These are phyloP conservation scores for Ectemnius cavifrons DNA, from an alignment of 2,888 invertebrate species.

Conservation along the genomic window DNA sequence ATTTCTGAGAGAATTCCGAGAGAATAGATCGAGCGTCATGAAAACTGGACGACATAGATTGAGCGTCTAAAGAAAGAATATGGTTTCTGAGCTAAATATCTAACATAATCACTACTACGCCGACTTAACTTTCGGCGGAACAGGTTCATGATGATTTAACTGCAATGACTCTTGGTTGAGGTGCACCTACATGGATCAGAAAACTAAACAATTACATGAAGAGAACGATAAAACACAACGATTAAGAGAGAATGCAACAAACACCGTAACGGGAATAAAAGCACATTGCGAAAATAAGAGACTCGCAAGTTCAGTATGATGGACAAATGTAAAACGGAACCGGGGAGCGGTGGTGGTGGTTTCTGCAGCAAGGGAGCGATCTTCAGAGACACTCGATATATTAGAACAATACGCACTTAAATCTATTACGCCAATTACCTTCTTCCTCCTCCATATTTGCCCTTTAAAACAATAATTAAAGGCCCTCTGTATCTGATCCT, in stretches of 20 bases:
- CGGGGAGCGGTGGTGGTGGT: conserved; percentile 64
- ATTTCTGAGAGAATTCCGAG: conserved; percentile 55
- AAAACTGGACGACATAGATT: neutral
- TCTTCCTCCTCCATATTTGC: conserved; percentile 25
- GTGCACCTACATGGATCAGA: conserved; percentile 54
- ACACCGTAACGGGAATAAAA: conserved; percentile 44
- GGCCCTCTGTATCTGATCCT: conserved; percentile 54
- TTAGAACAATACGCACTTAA: conserved; percentile 40
- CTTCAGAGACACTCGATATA: conserved; percentile 49
- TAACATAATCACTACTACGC: neutral
- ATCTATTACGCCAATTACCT: conserved; percentile 43
- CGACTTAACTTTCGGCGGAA: too few relatives aligned
- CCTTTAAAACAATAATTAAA: conserved; percentile 45
- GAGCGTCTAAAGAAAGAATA: neutral
- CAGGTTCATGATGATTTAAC: too few relatives aligned
- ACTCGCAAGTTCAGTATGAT: conserved; percentile 37
- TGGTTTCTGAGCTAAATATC: neutral
- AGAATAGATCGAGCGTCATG: conserved; percentile 3
- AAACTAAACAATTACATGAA: conserved; percentile 23
- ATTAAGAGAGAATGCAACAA: conserved; percentile 29
- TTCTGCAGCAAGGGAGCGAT: conserved; percentile 35
- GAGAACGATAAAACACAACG: conserved; percentile 43
- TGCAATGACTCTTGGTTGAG: conserved; percentile 50
- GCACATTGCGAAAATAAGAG: conserved; percentile 34
- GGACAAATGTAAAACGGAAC: conserved; percentile 42